These are phyloP conservation scores for Piscicola geometra DNA, from an alignment of 2,888 invertebrate species.

Conservation along the genomic window DNA sequence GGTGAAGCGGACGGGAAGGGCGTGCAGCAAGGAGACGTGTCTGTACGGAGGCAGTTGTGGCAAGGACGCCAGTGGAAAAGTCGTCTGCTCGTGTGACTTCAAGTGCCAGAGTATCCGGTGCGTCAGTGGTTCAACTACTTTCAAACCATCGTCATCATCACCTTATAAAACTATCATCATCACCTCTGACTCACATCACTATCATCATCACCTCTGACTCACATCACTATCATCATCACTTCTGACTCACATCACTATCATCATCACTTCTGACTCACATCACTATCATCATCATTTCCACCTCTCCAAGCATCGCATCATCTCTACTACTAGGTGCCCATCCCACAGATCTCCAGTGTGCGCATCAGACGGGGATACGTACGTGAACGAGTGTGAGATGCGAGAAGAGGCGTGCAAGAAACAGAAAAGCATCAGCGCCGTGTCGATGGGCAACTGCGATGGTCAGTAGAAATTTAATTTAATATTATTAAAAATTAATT, in stretches of 20 bases:
- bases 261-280: background rate
- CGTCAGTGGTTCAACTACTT: background rate
- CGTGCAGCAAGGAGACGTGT: constrained; percentile 10
- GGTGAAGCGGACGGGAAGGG: background rate
- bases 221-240: background rate
- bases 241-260: too few species aligned
- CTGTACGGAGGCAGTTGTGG: constrained; percentile 18
- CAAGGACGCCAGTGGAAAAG: background rate
- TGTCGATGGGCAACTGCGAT: constrained; percentile 32
- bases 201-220: background rate
- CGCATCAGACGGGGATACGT: constrained; percentile 35
- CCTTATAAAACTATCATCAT: too few species aligned
- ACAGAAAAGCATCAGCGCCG: constrained; percentile 25
- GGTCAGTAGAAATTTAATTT: constrained; percentile 20
- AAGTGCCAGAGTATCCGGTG: constrained; percentile 12
- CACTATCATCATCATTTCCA: constrained; percentile 3
- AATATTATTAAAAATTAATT: too few species aligned
- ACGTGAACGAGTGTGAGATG: constrained; percentile 38
- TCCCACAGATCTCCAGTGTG: constrained; percentile 32
- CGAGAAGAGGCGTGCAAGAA: constrained; percentile 30
- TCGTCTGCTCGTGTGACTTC: constrained; percentile 18
- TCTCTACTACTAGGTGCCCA: background rate
- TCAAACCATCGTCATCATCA: background rate
- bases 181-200: too few species aligned
- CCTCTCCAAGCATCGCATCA: background rate